Evolutionary conservation across 2,797 vertebrate species (phyloP).

Genomic region (Lagodon rhomboides): DNA sequence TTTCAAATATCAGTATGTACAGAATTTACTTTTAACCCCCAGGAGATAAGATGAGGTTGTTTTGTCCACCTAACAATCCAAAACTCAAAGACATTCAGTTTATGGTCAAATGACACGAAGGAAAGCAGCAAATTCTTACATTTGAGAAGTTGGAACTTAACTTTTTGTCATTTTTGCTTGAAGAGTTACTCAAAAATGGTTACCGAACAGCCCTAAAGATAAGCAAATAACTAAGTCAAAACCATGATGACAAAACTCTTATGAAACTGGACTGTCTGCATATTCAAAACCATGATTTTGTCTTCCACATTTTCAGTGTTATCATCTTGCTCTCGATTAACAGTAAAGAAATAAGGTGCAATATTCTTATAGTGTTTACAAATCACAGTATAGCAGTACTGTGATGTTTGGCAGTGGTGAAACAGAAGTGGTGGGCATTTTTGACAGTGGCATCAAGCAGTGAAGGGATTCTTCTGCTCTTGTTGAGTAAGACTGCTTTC

Average conservation of each 20-base stretch:
- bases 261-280: neutral
- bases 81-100: neutral
- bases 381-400: neutral
- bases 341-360: neutral
- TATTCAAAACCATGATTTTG: neutral
- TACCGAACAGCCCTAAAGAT: neutral
- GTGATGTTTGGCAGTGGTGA: neutral
- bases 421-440: neutral
- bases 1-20: neutral
- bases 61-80: neutral
- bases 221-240: no score
- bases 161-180: neutral
- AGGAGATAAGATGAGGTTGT: neutral
- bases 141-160: neutral
- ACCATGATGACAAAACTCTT: neutral
- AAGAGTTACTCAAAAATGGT: neutral
- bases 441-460: neutral
- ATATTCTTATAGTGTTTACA: neutral
- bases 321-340: neutral
- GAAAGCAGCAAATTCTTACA: neutral
- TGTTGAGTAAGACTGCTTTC: constrained; percentile 18
- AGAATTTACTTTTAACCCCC: neutral
- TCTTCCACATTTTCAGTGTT: neutral
- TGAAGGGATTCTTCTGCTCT: constrained; percentile 4
- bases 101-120: neutral